Base-by-base conservation (phyloP, 2,797 vertebrate genomes). In the Salarias fasciatus region DNA sequence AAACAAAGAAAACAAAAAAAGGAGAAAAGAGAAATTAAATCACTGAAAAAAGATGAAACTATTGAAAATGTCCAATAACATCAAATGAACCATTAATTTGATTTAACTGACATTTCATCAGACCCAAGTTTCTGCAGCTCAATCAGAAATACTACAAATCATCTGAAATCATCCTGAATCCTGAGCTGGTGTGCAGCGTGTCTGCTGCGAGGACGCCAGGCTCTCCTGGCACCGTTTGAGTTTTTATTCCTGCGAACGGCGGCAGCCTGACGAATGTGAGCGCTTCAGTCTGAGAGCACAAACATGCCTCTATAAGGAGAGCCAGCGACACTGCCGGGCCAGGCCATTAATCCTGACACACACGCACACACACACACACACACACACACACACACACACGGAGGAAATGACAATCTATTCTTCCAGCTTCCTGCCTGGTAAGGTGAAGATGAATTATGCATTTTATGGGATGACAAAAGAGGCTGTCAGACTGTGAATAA, bases 371-470 rank as follows among this genome's bases (percentile, higher is more conserved):
- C 38, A 40, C 59, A 29, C 43, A 50, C 44, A 51, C 37, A 63
- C 44, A 52, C 57, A 45, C n/a, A 47, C 41, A 37, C 52, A 62
- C 46, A 55, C 37, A 43, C 64, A 53, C 52, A 57, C 63, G 64
- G 49, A 57, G 30, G 4, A n/a, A 63, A 74, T 53, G 37, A 61
- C 60, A 55, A 72, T 60, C 64, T 45, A 61, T 86, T 72, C 54
- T 57, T 60, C 45, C 61, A 13, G 52, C 67, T 69, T 75, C 62
- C 47, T 65, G 50, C 44, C 69, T 69, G 51, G 70, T 79, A 80
- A 84, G 79, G 69, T 77, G 43, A 47, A 41, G 65, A 88, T 88
- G 78, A 90, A 89, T 90, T 87, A 88, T 84, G 78, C 63, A 83
- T 87, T 81, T 77, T 49, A 80, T 72, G 15, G 6, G 60, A 82